Evolutionary conservation across 2,113 vertebrate genomes (phyloP), one percentile per base, ranked within the genome.

Genomic region (Dromas ardeola): DNA sequence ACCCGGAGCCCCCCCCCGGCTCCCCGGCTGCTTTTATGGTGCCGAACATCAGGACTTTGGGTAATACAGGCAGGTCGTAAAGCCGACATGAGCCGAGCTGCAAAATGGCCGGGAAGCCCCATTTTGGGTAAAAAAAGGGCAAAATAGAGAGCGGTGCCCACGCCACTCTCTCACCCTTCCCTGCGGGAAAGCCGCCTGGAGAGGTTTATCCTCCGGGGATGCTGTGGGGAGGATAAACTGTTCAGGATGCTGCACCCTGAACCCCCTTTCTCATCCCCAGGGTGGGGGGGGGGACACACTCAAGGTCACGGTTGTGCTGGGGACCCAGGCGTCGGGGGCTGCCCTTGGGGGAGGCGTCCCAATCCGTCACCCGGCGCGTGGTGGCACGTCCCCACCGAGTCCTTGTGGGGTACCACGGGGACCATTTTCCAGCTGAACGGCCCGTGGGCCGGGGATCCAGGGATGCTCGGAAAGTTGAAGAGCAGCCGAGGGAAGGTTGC

Each of bases 401-500:
- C 58, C 77, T 76, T 45, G 26, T 3, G 4, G 36, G 69, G 65
- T 13, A 42, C 70, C 72, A 10, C 27, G 27, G 71, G 93, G 92
- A 72, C 50, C 58, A 3, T 45, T 90, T 81, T 42, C 43, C 58
- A 32, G 73, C 90, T 52, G 84, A 81, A 81, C 69, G 55, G 45
- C 70, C 78, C 27, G 30, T 65, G 13, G 73, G 85, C 67, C 78
- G 7, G 79, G 45, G 65, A 90, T 88, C 67, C 78, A 8, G 79
- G 45, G 65, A 90, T 88, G 80, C 76, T 88, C 7, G 76, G 76
- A 22, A 77, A 90, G 89, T 59, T 32, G 79, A 81, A 73, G 86
- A 95, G 96, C 86, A 45, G 67, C 69, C 26, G 22, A 81, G 85
- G 66, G 92, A 87, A 40, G 84, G 95, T 96, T 97, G 70, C 96